A percentile compares a stretch with the other conserved stretches of the same genome.
These are phyloP conservation scores for Tympanuchus pallidicinctus DNA, from an alignment of 2,113 vertebrate species.

Conservation along the genomic window DNA sequence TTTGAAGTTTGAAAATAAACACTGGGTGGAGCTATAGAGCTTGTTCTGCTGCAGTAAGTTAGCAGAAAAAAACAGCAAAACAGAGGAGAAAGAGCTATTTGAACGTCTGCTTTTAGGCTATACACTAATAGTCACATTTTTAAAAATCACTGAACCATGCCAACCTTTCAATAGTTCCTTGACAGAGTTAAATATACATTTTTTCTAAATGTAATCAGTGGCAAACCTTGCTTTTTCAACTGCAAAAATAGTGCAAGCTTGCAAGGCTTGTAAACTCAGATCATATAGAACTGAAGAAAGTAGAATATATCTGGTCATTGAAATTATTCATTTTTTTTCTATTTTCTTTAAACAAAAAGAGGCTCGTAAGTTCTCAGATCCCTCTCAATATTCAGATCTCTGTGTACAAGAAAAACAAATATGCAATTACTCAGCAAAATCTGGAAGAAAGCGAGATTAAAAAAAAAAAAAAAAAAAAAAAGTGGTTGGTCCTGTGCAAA, in stretches of 20 bases:
- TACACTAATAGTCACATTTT: neutral
- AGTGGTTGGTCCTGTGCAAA: neutral
- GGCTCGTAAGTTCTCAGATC: neutral
- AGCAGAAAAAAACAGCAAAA: neutral
- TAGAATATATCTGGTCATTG: neutral
- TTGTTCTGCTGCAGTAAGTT: neutral
- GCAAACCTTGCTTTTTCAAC: neutral
- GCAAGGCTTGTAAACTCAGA: neutral
- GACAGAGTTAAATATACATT: neutral
- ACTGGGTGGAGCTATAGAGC: conserved; percentile 57
- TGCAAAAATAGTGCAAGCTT: neutral
- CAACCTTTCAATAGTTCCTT: conserved; percentile 2
- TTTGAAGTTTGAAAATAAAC: neutral
- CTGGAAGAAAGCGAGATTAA: neutral
- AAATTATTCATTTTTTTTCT: neutral
- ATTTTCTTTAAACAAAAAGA: neutral
- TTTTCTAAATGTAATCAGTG: neutral
- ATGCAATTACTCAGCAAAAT: neutral
- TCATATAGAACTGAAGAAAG: neutral
- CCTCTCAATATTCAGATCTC: neutral
- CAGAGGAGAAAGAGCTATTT: neutral
- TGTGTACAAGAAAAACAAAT: neutral
- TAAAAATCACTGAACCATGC: neutral
- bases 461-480: neutral
- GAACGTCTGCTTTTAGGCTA: neutral